Evolutionary conservation across 1,140 invertebrate species (phyloP).

Genomic region (Muscidifurax raptorellus): DNA sequence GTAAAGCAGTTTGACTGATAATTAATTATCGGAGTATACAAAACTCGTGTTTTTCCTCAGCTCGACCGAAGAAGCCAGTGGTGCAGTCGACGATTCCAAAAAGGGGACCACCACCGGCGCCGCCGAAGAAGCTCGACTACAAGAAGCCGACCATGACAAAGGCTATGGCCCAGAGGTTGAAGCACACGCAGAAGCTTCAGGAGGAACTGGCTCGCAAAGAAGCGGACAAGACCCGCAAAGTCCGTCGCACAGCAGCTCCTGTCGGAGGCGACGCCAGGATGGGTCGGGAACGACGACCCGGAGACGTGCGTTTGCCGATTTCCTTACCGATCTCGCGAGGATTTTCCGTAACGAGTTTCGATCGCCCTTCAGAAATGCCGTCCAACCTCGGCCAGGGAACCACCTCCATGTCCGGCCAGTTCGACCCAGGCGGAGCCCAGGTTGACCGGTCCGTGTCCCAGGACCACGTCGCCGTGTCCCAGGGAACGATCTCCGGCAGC

Average conservation of each 20-base stretch:
- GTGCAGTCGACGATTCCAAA: conserved; percentile 44
- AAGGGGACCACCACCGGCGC: conserved; percentile 46
- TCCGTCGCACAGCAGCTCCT: conserved; percentile 50
- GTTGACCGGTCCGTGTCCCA: background rate
- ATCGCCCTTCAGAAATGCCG: background rate
- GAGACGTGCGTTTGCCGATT: background rate
- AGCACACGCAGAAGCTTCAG: conserved; percentile 57
- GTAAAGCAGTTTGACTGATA: background rate
- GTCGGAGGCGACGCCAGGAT: conserved; percentile 53
- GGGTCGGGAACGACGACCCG: conserved; percentile 26
- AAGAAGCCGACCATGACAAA: conserved; percentile 60
- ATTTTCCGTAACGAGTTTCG: too few relatives aligned
- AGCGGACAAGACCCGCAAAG: background rate
- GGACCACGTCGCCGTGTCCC: background rate
- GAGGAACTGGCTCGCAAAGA: conserved; percentile 55
- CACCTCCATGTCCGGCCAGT: background rate
- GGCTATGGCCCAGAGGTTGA: conserved; percentile 61
- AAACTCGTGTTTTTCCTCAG: background rate
- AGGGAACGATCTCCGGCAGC: background rate
- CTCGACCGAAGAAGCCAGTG: background rate
- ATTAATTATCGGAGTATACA: background rate
- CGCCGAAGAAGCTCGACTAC: conserved; percentile 61
- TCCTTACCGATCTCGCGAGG: too few relatives aligned
- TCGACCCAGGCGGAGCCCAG: background rate
- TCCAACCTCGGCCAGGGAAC: background rate